A percentile compares a stretch with the other conserved stretches of the same genome.
These are phyloP conservation scores for Ptilorrhoa leucosticta DNA, from an alignment of 2,113 vertebrate species.

Conservation along the genomic window DNA sequence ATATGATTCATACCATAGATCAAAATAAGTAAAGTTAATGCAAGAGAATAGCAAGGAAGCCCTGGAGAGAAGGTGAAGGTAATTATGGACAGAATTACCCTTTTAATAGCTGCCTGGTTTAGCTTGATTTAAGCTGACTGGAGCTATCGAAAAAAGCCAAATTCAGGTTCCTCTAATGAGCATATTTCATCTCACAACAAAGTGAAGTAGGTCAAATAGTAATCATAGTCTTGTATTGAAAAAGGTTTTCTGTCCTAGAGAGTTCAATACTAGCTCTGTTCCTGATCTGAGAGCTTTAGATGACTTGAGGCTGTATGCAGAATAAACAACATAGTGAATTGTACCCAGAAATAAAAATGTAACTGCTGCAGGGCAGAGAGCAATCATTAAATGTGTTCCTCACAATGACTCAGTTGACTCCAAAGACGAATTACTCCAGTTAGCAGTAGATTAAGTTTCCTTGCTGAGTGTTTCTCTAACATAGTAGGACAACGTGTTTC, in stretches of 20 bases:
- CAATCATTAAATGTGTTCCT: neutral
- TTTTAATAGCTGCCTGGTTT: neutral
- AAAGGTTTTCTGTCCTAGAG: neutral
- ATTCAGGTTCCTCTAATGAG: neutral
- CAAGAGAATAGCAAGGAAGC: neutral
- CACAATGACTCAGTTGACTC: neutral
- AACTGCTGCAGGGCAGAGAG: neutral
- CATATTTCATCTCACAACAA: slow-evolving; percentile 6
- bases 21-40: neutral
- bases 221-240: neutral
- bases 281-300: neutral
- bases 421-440: neutral
- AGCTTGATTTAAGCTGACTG: neutral
- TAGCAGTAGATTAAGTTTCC: neutral
- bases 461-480: neutral
- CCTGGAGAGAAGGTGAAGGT: neutral
- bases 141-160: neutral
- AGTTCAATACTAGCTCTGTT: neutral
- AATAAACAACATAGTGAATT: slow-evolving; percentile 3
- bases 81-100: neutral
- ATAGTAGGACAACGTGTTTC: neutral
- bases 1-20: neutral
- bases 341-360: slow-evolving; percentile 6
- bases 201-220: neutral
- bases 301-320: neutral